Base-by-base conservation (phyloP, 2,113 vertebrate species). In the Suncus etruscus region DNA sequence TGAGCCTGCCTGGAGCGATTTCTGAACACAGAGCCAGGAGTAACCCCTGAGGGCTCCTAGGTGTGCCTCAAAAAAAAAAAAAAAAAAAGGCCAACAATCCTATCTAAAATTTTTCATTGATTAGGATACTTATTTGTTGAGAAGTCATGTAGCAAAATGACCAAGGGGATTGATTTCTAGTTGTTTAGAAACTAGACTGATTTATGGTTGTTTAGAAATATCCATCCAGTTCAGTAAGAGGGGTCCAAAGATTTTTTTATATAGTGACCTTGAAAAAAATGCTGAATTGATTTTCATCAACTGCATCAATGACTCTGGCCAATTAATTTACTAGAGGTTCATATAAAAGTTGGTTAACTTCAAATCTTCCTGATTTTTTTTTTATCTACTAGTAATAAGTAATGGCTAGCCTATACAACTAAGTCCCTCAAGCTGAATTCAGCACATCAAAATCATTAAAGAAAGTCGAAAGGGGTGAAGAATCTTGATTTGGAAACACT, bases 161-260 rank as follows among this genome's bases (percentile, higher is more conserved):
- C 58, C 58, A 32, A 31, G 47, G n/a, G 16, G 90, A 54, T 1
- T 29, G 69, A 65, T n/a, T 79, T 29, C 16, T 77, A 39, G 39
- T 39, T 39, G 39, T 39, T 39, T 39, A 39, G 39, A 39, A 39
- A 39, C 39, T 39, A 39, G 39, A 39, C 39, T 39, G 39, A 39
- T 83, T 16, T 29, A 1, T 58, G 69, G 45, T 22, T 79, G 3
- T 85, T 93, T 82, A 89, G 75, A 75, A 89, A 68, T 47, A 86
- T 4, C 89, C 87, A 86, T 68, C 63, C 66, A 79, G 39, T 63
- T 85, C 85, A 68, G 58, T 4, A 12, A 27, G 66, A 39, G 31
- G 18, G 39, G 1, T 89, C 73, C 84, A 89, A 76, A 83, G 74
- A 92, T 70, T 63, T 75, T 75, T 93, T 94, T 82, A 68, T 77